phyloP scores from a whole-genome alignment of 1,140 invertebrate species.

The Caerostris darwini region DNA sequence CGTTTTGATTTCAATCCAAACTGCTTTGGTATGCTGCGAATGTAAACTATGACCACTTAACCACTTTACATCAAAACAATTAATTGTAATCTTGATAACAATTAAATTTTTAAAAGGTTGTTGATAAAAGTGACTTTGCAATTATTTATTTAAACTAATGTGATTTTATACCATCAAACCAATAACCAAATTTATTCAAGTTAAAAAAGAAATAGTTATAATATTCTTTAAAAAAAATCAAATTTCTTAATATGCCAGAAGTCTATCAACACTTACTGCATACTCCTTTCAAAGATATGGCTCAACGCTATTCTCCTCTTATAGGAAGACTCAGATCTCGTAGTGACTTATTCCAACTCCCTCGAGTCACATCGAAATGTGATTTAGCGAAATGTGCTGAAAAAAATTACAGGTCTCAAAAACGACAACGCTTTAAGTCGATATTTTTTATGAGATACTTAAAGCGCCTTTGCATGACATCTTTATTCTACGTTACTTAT shows the following conservation, averaged over 20 bases:
- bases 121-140: no score
- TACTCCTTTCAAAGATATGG: neutral
- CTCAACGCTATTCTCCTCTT: neutral
- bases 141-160: no score
- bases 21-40: no score
- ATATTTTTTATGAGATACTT: constrained; percentile 65
- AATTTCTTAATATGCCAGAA: neutral
- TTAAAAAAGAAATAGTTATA: neutral
- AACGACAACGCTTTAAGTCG: constrained; percentile 11
- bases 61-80: no score
- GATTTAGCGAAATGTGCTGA: neutral
- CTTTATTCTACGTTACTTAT: constrained; percentile 51
- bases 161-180: no score
- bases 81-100: no score
- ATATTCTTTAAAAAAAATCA: neutral
- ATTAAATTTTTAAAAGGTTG: no score
- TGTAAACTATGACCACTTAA: no score
- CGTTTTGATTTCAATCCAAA: no score
- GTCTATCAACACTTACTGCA: neutral
- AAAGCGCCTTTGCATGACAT: constrained; percentile 58
- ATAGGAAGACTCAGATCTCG: neutral
- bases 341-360: neutral
- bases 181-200: neutral
- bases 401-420: neutral
- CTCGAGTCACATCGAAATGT: constrained; percentile 28